A percentile compares a stretch with the other conserved stretches of the same genome.
Conservation (phyloP, 2,888 invertebrate species). For the Temnothorax ravouxi region DNA sequence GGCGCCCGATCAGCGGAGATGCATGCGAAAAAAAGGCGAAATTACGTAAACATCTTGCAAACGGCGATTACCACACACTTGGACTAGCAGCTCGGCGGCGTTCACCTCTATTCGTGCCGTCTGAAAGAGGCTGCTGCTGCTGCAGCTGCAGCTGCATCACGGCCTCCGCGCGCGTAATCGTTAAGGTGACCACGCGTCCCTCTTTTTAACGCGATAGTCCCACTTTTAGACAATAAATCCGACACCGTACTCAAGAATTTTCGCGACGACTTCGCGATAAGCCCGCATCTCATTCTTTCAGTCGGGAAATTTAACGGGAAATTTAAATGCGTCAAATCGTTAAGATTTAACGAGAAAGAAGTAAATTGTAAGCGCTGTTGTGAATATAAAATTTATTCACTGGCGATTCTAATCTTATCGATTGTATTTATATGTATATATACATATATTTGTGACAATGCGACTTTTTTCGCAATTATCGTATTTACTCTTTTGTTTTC, state of each 20-base stretch:
- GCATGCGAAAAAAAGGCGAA: conserved; percentile 79
- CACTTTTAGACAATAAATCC: conserved; percentile 34
- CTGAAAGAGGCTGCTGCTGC: conserved; percentile 58
- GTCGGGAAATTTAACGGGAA: neutral
- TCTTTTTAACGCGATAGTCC: conserved; percentile 36
- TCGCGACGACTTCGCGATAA: neutral
- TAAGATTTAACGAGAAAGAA: neutral
- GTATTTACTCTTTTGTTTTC: neutral
- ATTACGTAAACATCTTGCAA: conserved; percentile 85
- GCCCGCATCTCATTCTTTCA: neutral
- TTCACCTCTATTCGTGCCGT: conserved; percentile 70
- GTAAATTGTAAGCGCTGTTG: neutral
- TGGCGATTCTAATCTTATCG: neutral
- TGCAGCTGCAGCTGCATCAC: conserved; percentile 45
- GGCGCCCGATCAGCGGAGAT: conserved; percentile 74
- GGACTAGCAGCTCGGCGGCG: conserved; percentile 73
- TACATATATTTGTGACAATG: neutral
- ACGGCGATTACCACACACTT: conserved; percentile 81
- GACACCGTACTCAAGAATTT: neutral
- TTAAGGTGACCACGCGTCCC: conserved; percentile 27
- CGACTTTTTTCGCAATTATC: neutral
- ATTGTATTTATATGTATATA: neutral
- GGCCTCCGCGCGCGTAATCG: conserved; percentile 45
- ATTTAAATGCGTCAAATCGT: neutral
- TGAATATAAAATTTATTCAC: conserved; percentile 3